These are phyloP conservation scores for Heptranchias perlo DNA, from an alignment of 2,113 vertebrate genomes.

Conservation along the genomic window DNA sequence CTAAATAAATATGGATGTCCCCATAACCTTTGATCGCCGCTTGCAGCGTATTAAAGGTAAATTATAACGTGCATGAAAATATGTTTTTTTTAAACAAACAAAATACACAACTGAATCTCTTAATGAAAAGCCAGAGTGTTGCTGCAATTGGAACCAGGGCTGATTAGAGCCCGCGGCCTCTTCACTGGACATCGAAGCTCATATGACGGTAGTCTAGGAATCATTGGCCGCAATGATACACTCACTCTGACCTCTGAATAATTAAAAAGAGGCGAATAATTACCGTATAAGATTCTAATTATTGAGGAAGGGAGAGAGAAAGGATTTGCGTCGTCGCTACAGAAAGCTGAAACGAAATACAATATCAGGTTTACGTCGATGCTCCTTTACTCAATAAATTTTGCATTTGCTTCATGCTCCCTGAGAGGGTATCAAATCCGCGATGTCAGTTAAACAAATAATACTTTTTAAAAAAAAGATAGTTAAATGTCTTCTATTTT, in stretches of 20 bases:
- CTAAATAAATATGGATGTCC: background rate
- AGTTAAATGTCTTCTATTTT: conserved; percentile 14
- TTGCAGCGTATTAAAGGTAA: background rate
- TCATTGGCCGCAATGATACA: conserved; percentile 57
- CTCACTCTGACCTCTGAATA: conserved; percentile 69
- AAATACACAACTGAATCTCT: background rate
- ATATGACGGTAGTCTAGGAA: conserved; percentile 46
- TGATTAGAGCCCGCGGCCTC: conserved; percentile 41
- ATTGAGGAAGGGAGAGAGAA: conserved; percentile 49
- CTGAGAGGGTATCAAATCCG: background rate
- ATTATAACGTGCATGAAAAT: background rate
- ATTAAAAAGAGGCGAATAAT: conserved; percentile 85
- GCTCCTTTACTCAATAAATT: conserved; percentile 55
- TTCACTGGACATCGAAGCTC: conserved; percentile 52
- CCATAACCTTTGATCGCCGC: background rate
- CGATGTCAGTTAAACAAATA: conserved; percentile 20
- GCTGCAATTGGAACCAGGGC: conserved; percentile 27
- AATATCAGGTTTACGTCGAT: conserved; percentile 57
- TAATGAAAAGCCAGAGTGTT: conserved; percentile 30
- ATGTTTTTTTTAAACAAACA: background rate
- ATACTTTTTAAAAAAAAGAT: background rate
- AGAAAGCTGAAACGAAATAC: conserved; percentile 56
- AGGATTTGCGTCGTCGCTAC: conserved; percentile 52
- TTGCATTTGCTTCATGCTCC: conserved; percentile 53
- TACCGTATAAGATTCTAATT: conserved; percentile 84